Conservation (phyloP, 2,113 vertebrate species). For the Chionodraco myersi region DNA sequence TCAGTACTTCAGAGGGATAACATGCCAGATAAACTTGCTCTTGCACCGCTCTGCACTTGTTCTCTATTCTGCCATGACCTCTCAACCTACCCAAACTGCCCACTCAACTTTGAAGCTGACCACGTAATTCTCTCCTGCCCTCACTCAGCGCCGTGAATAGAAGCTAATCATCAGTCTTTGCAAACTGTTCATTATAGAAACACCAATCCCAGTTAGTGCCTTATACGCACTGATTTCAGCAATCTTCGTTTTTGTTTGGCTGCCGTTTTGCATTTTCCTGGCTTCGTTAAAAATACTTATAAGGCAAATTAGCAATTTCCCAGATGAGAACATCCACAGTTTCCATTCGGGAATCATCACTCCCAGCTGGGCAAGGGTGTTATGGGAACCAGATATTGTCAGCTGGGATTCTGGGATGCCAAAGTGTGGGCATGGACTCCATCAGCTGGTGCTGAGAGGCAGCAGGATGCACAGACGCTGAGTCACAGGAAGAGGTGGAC, state of each 20-base stretch:
- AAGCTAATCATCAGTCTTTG: neutral
- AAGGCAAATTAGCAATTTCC: neutral
- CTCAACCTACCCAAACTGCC: conserved; percentile 63
- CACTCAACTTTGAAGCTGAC: conserved; percentile 57
- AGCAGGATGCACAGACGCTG: conserved; percentile 42
- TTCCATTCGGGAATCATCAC: conserved; percentile 49
- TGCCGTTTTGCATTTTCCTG: neutral
- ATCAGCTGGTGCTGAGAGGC: conserved; percentile 65
- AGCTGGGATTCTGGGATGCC: conserved; percentile 71
- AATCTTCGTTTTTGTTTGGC: neutral
- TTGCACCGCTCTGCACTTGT: conserved; percentile 52
- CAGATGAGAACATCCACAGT: conserved; percentile 42
- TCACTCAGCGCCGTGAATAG: neutral
- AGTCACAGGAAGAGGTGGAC: conserved; percentile 46
- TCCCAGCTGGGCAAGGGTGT: conserved; percentile 63
- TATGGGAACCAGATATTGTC: conserved; percentile 66
- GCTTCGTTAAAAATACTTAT: neutral
- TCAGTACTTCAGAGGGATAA: conserved; percentile 78
- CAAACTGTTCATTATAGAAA: conserved; percentile 9
- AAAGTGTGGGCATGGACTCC: conserved; percentile 25
- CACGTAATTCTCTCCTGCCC: conserved; percentile 14
- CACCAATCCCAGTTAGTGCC: conserved; percentile 12
- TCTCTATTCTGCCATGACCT: conserved; percentile 70
- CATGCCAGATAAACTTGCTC: conserved; percentile 76
- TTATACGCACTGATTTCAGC: neutral